Base-by-base conservation (phyloP, 2,113 vertebrate species). In the Pipra filicauda region DNA sequence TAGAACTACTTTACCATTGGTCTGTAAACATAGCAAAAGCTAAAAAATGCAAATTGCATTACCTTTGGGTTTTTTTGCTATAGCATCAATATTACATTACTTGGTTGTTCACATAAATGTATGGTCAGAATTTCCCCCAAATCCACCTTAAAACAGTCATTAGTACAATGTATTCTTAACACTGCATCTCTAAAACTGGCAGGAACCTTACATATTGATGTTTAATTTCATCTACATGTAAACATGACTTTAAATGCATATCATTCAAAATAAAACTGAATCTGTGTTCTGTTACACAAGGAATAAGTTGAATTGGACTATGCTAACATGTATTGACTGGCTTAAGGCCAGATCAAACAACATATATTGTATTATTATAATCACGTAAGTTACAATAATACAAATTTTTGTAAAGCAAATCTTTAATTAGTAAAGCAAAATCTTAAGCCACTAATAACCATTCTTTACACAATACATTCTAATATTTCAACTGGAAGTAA, bases 51-150 rank as follows among this genome's bases (percentile, higher is more conserved):
- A 41, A 62, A 20, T 44, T 48, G 55, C 7, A 37, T 48, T 28
- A 51, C 7, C 41, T 86, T 22, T 1, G 8, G 3, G 5, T 0
- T 0, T 55, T 72, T 65, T 39, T 67, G 24, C 35, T 67, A 44
- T 20, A 21, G 20, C 10, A 83, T 46, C 26, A 20, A 1, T 55
- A 43, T 21, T 76, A 55, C 18, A 35, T 39, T 7, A 55, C 26
- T 82, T 41, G 15, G 49, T 64, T 33, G 23, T 20, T 69, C 8
- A 48, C 4, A 46, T 26, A 82, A 67, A 39, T 14, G 4, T 27
- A 28, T 54, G 35, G 44, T 21, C 67, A 79, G 26, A 91, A 76
- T 27, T 93, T 80, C 8, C 37, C 12, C 12, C 12, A 85, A 88
- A 91, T 54, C 6, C 13, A 57, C 4, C 21, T 64, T 72, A 83